phyloP scores from a whole-genome alignment of 2,888 invertebrate species.

The Eupeodes latifasciatus region DNA sequence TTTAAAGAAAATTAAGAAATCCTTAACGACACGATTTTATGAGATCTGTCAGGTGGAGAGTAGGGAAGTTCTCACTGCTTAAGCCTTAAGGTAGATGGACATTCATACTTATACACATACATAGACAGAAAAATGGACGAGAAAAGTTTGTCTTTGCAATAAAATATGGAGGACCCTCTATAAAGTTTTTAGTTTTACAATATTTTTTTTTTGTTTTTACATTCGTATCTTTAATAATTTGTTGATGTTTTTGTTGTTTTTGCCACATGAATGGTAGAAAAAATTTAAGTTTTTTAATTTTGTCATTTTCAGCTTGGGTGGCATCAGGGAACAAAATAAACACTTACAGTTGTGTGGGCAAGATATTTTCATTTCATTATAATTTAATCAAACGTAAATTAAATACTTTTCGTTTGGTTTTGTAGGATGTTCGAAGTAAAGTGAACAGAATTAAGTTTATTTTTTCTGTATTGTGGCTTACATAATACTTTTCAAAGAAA shows the following conservation, averaged over 20 bases:
- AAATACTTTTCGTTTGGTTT: too few relatives aligned
- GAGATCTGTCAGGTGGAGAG: conserved; percentile 59
- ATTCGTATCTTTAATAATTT: conserved; percentile 31
- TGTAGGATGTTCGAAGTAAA: too few relatives aligned
- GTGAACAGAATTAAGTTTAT: too few relatives aligned
- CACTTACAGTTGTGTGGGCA: neutral
- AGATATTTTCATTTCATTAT: neutral
- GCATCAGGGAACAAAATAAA: neutral
- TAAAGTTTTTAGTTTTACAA: conserved; percentile 17
- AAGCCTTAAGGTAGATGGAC: conserved; percentile 48
- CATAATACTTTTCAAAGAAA: too few relatives aligned
- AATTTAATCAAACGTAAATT: too few relatives aligned
- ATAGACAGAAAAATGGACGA: neutral
- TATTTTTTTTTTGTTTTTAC: neutral
- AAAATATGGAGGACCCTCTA: conserved; percentile 42
- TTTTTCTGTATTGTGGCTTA: too few relatives aligned
- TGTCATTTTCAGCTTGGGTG: conserved; percentile 45
- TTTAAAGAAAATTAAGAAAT: conserved; percentile 77
- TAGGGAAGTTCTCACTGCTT: conserved; percentile 46
- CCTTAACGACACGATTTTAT: conserved; percentile 76
- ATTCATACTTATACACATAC: neutral
- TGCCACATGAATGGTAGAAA: conserved; percentile 48
- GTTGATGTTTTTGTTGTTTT: conserved; percentile 13
- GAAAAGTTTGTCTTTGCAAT: conserved; percentile 49
- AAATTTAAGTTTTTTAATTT: conserved; percentile 24